Base-by-base conservation (phyloP, 2,888 invertebrate genomes). In the Junonia oenone region DNA sequence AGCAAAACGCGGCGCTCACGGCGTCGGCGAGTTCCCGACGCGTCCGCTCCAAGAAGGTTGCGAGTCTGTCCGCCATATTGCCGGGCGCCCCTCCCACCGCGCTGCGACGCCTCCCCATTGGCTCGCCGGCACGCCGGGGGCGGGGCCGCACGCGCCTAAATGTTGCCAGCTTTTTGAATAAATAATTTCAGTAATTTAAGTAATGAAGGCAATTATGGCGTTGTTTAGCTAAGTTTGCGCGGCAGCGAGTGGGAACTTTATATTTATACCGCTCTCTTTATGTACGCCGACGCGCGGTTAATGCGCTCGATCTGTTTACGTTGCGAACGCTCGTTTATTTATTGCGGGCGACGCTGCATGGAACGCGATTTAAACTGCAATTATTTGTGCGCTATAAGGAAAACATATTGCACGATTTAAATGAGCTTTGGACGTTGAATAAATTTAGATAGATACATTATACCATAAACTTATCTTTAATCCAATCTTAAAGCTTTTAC, bases 151-250 rank as follows among this genome's bases (percentile, higher is more conserved):
- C 69, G 69, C 76, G 73, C 79, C 79, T 78, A 78, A 86, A 87
- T 90, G 89, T 89, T 90, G 89, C 89, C 89, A 90, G 89, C 86
- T 90, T 90, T 90, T 87, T 90, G 90, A 90, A 90, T 90, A 90
- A 90, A 90, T 90, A 90, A 90, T 90, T 90, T 90, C 86, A 85
- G 89, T 90, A 90, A 90, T 90, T 90, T 90, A 90, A 90, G 90
- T 90, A 90, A 90, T 90, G 90, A 90, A 90, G 90, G 90, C 89
- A 90, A 90, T 90, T 90, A 90, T 89, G 90, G 90, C 88, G 89
- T 89, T 90, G 90, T 90, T 90, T 90, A 90, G 90, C 89, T 90
- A 90, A 90, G 90, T 89, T 90, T 83, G 89, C 85, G 88, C 84
- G 84, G 84, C 83, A 78, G 83, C 83, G 83, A 81, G 80, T 81